These are phyloP conservation scores for Arctopsyche grandis DNA, from an alignment of 1,140 invertebrate species.

Conservation along the genomic window DNA sequence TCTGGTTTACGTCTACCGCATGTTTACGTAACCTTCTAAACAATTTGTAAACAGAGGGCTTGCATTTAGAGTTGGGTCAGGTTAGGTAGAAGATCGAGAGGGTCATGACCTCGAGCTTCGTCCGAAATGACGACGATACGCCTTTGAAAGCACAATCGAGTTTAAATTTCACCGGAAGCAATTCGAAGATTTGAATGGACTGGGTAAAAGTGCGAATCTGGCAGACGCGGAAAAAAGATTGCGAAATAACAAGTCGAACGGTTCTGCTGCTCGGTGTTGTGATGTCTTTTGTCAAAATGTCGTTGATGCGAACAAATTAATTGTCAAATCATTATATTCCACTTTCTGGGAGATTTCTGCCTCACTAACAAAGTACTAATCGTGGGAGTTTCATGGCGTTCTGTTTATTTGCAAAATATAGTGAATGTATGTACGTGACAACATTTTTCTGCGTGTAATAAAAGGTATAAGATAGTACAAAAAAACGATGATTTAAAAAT, in stretches of 20 bases:
- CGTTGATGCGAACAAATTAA: background rate
- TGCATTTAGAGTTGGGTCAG: too few relatives aligned
- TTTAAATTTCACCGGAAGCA: slow-evolving; percentile 10
- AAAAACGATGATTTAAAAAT: too few relatives aligned
- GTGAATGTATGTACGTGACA: too few relatives aligned
- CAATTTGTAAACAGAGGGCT: background rate
- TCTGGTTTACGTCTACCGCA: background rate
- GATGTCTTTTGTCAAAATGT: background rate
- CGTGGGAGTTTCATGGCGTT: too few relatives aligned
- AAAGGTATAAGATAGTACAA: too few relatives aligned
- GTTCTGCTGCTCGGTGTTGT: background rate
- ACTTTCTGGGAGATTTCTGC: background rate
- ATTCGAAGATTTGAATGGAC: background rate
- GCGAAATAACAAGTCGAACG: background rate
- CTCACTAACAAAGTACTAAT: too few relatives aligned
- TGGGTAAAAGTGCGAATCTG: background rate
- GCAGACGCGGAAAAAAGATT: background rate
- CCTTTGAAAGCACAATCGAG: background rate
- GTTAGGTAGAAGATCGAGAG: too few relatives aligned
- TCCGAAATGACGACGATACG: too few relatives aligned
- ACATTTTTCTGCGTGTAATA: too few relatives aligned
- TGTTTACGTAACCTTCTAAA: background rate
- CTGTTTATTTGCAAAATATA: too few relatives aligned
- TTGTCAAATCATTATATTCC: background rate
- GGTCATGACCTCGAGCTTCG: too few relatives aligned